Evolutionary conservation across 2,113 vertebrate genomes (phyloP), one percentile per base, ranked within the genome.

Genomic region (Oryzias celebensis): DNA sequence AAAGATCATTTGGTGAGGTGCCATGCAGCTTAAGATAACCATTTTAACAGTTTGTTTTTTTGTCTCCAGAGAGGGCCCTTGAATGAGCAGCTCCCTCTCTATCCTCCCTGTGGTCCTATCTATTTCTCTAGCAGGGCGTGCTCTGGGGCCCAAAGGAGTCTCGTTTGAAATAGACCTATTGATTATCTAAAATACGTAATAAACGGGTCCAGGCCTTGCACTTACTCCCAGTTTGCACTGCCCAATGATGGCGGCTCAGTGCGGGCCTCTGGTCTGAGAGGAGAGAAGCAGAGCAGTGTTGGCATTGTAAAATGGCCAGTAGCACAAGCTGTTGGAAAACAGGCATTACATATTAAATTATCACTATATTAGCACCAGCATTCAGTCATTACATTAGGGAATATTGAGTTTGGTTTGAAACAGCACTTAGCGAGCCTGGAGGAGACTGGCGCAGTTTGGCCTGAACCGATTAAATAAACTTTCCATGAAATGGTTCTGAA

Each of bases 321-420:
- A 86, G 91, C 83, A 77, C 78, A 74, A 85, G 72, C 81, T 83
- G 83, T 85, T 85, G 53, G 81, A 86, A 91, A 92, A 91, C 87
- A 90, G 85, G 85, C 90, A 86, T 90, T 92, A 91, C 85, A 87
- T 91, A 92, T 92, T 92, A 90, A 92, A 91, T 92, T 91, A 91
- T 91, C 89, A 92, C 86, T 91, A 90, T 91, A 92, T 93, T 93
- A 91, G 91, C 89, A 87, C 88, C 86, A 89, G 87, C 88, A 91
- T 90, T 88, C 88, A 89, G 88, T 92, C 90, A 92, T 92, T 93
- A 92, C 91, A 91, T 92, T 91, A 92, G 85, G 71, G 79, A 87
- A 83, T 88, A 91, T 91, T 87, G 90, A 90, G 86, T 89, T 85
- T 69, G 76, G 86, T 86, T 82, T 58, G 87, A 86, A 86, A 85